These are phyloP conservation scores for Euthynnus affinis DNA, from an alignment of 2,797 vertebrate species.

Conservation along the genomic window DNA sequence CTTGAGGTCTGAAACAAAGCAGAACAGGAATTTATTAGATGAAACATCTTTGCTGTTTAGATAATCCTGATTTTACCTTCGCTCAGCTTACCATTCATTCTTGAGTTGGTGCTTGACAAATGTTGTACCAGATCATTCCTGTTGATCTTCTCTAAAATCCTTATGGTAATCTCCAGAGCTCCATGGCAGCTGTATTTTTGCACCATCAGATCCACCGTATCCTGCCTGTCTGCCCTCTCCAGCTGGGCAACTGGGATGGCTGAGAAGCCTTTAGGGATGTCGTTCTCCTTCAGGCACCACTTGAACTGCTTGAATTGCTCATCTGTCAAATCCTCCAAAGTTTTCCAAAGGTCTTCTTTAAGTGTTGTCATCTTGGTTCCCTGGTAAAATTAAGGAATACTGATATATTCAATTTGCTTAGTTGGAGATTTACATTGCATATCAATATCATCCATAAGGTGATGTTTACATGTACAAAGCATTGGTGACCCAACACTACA, in stretches of 20 bases:
- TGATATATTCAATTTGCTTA: not conserved
- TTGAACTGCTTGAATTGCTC: slow-evolving; percentile 21
- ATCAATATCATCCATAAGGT: too few species aligned
- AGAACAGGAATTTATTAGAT: slow-evolving; percentile 1
- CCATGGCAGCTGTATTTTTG: not conserved
- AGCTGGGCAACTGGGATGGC: slow-evolving; percentile 17
- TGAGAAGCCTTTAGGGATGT: fast-evolving
- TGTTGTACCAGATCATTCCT: slow-evolving; percentile 58
- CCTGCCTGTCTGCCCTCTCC: slow-evolving; percentile 35
- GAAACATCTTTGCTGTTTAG: not conserved
- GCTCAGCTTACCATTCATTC: not conserved
- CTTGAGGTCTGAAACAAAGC: slow-evolving; percentile 32
- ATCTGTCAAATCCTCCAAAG: not conserved
- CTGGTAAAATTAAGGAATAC: not conserved
- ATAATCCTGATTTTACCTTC: not conserved
- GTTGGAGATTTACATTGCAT: not conserved
- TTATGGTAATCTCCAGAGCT: slow-evolving; percentile 15
- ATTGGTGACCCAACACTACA: too few species aligned
- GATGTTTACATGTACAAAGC: too few species aligned
- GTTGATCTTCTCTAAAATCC: slow-evolving; percentile 41
- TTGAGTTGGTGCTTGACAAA: not conserved
- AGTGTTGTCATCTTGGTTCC: slow-evolving; percentile 16
- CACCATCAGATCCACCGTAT: slow-evolving; percentile 57
- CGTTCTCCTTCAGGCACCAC: slow-evolving; percentile 45
- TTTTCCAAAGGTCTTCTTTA: slow-evolving; percentile 31